phyloP scores from a whole-genome alignment of 2,888 invertebrate species.

The Coenonympha glycerion region DNA sequence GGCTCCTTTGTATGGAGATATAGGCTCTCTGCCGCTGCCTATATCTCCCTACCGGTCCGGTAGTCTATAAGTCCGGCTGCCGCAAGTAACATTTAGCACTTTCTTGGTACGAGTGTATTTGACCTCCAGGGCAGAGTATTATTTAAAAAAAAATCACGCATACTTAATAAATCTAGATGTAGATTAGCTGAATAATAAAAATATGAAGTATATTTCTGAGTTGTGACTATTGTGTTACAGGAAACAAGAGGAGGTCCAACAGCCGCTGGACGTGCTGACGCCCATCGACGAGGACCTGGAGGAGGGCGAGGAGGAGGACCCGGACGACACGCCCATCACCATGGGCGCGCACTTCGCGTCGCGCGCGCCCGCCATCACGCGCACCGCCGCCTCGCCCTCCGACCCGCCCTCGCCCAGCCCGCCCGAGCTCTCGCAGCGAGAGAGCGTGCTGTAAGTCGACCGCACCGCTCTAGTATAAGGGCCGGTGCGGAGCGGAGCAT shows the following conservation, averaged over 20 bases:
- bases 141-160: too few relatives aligned
- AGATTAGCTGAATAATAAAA: too few relatives aligned
- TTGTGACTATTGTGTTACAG: slow-evolving; percentile 32
- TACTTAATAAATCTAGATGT: too few relatives aligned
- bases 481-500: too few relatives aligned
- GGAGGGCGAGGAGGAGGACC: slow-evolving; percentile 83
- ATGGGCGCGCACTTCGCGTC: slow-evolving; percentile 67
- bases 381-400: slow-evolving; percentile 83
- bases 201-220: background rate
- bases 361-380: slow-evolving; percentile 82
- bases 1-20: too few relatives aligned
- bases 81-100: too few relatives aligned
- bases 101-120: too few relatives aligned
- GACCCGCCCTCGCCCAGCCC: slow-evolving; percentile 59
- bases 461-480: too few relatives aligned
- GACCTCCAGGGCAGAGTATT: too few relatives aligned
- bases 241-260: slow-evolving; percentile 77
- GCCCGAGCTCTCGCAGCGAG: slow-evolving; percentile 76
- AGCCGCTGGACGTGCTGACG: slow-evolving; percentile 82
- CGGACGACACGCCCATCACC: slow-evolving; percentile 81
- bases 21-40: too few relatives aligned
- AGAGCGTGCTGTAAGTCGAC: slow-evolving; percentile 78
- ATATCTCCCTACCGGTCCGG: too few relatives aligned
- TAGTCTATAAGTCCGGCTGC: too few relatives aligned
- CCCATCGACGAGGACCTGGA: slow-evolving; percentile 87